Evolutionary conservation across 2,797 vertebrate genomes (phyloP).

Genomic region (Limosa lapponica): DNA sequence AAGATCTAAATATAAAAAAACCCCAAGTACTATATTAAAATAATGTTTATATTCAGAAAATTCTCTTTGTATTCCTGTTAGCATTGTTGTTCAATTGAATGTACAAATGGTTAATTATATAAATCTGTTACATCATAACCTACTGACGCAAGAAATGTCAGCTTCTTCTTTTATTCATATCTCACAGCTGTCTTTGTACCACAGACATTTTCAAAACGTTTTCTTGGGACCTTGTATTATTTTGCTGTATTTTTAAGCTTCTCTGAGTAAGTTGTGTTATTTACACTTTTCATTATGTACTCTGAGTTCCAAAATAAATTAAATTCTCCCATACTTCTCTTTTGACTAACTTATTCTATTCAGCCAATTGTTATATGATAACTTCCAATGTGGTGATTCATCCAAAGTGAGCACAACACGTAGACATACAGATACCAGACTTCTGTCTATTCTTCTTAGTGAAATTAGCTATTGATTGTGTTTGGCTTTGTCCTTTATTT

Average conservation of each 20-base stretch:
- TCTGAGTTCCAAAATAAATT: background rate
- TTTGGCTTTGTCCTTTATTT: background rate
- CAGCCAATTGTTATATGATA: background rate
- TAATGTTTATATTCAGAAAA: background rate
- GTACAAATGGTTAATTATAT: background rate
- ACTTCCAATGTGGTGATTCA: background rate
- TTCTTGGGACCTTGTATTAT: background rate
- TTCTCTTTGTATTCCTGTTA: background rate
- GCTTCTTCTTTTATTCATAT: background rate
- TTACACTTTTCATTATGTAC: background rate
- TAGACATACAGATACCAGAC: background rate
- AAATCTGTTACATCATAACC: background rate
- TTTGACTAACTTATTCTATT: background rate
- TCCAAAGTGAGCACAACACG: background rate
- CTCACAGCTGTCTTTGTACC: background rate
- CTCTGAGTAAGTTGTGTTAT: background rate
- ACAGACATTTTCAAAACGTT: background rate
- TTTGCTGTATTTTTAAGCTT: background rate
- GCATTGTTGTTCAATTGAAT: background rate
- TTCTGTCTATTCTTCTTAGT: background rate
- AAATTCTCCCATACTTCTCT: background rate
- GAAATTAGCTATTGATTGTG: conserved; percentile 29
- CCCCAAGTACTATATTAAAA: background rate
- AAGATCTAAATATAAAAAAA: background rate
- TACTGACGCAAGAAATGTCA: background rate